Evolutionary conservation across 2,888 invertebrate species (phyloP).

Genomic region (Drosophila recens): DNA sequence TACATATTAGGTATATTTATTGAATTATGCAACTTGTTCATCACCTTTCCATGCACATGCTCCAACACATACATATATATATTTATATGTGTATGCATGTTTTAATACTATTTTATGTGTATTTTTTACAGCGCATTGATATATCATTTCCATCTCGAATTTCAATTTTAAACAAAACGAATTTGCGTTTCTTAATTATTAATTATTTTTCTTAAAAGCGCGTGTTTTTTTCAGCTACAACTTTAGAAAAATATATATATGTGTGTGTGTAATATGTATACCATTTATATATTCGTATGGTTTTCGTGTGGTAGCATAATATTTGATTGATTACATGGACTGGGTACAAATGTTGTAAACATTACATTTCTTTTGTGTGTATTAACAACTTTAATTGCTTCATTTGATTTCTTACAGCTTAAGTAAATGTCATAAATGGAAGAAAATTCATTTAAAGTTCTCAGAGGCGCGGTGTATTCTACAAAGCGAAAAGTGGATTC

Average conservation of each 20-base stretch:
- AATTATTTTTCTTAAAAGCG: constrained; percentile 52
- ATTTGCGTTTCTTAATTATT: constrained; percentile 28
- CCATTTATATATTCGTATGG: constrained; percentile 61
- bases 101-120: constrained; percentile 76
- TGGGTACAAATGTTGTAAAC: constrained; percentile 78
- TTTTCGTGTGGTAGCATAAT: constrained; percentile 68
- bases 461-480: constrained; percentile 38
- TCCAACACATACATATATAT: constrained; percentile 36
- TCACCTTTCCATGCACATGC: constrained; percentile 66
- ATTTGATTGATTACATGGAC: constrained; percentile 80
- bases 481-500: constrained; percentile 38
- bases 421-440: constrained; percentile 69
- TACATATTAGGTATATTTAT: constrained; percentile 71
- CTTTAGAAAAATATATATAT: constrained; percentile 75
- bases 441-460: constrained; percentile 71
- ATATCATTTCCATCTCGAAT: constrained; percentile 44
- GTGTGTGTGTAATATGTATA: constrained; percentile 40
- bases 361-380: constrained; percentile 28
- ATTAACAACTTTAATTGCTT: constrained; percentile 45
- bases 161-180: constrained; percentile 50
- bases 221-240: constrained; percentile 49
- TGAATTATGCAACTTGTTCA: constrained; percentile 72
- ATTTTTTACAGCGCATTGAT: constrained; percentile 80
- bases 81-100: constrained; percentile 37
- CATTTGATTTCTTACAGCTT: constrained; percentile 52